Percentiles rank a stretch among this genome's conserved stretches.
These are phyloP conservation scores for Apodemus sylvaticus DNA, from an alignment of 2,113 vertebrate genomes.

Conservation along the genomic window DNA sequence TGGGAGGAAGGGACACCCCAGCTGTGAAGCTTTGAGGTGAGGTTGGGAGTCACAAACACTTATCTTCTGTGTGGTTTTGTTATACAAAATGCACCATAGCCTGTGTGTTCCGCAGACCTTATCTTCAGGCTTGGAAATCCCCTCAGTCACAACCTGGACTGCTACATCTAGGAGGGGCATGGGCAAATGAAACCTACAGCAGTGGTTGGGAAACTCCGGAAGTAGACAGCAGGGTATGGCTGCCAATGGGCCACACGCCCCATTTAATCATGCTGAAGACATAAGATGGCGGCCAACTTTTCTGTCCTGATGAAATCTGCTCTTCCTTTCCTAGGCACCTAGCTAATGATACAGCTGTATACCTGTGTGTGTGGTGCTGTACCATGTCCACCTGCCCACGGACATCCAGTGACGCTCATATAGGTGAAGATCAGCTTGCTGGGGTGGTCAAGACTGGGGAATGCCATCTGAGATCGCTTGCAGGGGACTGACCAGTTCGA, in stretches of 20 bases:
- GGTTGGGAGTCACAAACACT: too few relatives aligned
- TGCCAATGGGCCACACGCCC: background rate
- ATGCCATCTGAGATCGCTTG: background rate
- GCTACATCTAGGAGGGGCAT: background rate
- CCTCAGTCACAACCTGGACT: background rate
- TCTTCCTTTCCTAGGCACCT: background rate
- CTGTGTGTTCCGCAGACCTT: too few relatives aligned
- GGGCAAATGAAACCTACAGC: background rate
- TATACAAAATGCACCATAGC: background rate
- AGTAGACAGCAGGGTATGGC: background rate
- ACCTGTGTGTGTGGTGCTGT: background rate
- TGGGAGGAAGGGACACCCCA: background rate
- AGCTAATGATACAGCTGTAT: background rate
- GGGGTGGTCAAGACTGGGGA: too few relatives aligned
- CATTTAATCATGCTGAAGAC: background rate
- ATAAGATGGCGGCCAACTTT: background rate
- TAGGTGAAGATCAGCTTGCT: background rate
- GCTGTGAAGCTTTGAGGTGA: too few relatives aligned
- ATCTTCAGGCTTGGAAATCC: background rate
- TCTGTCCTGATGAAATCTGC: background rate
- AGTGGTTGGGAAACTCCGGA: background rate
- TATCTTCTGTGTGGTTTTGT: background rate
- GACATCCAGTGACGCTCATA: background rate
- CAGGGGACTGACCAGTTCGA: background rate
- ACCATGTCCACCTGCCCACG: background rate